Conservation (phyloP, 2,888 invertebrate genomes). For the Leptinotarsa rubiginosa region DNA sequence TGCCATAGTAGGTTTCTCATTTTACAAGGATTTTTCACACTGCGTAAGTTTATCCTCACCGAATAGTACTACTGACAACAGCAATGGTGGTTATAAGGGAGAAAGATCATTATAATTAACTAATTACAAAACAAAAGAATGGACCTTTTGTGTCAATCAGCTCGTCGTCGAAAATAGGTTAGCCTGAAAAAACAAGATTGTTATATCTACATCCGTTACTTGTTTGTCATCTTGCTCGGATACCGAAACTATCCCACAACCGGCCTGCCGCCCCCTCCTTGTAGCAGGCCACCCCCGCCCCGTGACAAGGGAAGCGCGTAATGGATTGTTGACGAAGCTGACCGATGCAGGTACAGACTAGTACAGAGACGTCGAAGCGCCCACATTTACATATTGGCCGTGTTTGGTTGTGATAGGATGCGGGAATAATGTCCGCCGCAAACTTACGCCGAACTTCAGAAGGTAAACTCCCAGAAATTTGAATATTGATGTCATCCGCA, state of each 20-base stretch:
- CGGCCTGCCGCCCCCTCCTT: conserved; percentile 14
- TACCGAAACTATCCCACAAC: conserved; percentile 15
- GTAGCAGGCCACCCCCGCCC: conserved; percentile 25
- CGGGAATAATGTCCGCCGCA: conserved; percentile 60
- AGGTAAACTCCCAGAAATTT: conserved; percentile 63
- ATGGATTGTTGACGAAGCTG: conserved; percentile 66
- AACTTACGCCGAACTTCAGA: conserved; percentile 62
- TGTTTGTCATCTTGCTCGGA: conserved; percentile 14
- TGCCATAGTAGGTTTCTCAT: no score
- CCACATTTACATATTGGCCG: conserved; percentile 64
- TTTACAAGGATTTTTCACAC: no score
- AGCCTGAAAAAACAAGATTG: conserved; percentile 18
- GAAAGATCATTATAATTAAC: neutral
- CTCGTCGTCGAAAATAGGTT: neutral
- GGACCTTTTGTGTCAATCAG: neutral
- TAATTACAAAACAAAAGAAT: neutral
- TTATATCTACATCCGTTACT: conserved; percentile 18
- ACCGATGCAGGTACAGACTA: conserved; percentile 66
- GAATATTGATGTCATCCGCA: conserved; percentile 63
- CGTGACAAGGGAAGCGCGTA: conserved; percentile 59
- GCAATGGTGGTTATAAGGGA: neutral
- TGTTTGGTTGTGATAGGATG: conserved; percentile 65
- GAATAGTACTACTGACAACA: neutral
- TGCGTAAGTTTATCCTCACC: no score
- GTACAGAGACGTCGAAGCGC: conserved; percentile 60